phyloP scores from a whole-genome alignment of 2,888 invertebrate genomes.

The Alcis repandata region DNA sequence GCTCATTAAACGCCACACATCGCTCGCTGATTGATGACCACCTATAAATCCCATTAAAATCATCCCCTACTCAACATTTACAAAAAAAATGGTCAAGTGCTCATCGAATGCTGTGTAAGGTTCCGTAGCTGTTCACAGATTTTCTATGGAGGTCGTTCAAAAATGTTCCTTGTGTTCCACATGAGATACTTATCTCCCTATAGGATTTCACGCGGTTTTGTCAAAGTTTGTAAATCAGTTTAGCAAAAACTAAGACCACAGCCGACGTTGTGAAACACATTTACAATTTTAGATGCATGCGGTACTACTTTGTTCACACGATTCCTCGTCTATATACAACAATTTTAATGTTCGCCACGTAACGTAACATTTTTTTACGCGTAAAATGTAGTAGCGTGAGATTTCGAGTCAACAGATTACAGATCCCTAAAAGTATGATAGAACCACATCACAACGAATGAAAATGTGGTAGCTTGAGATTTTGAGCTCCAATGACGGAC shows the following conservation, averaged over 20 bases:
- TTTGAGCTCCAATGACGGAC: neutral
- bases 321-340: no score
- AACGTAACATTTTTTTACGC: neutral
- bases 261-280: no score
- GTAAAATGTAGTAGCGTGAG: neutral
- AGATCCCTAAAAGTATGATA: slow-evolving; percentile 34
- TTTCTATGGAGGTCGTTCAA: no score
- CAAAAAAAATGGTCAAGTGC: slow-evolving; percentile 1
- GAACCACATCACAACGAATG: slow-evolving; percentile 10
- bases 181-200: no score
- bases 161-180: no score
- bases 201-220: no score
- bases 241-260: no score
- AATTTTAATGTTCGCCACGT: no score
- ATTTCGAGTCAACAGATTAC: neutral
- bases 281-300: no score
- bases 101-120: neutral
- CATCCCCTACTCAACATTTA: slow-evolving; percentile 9
- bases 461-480: neutral
- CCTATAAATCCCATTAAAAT: slow-evolving; percentile 21
- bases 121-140: neutral
- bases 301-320: no score
- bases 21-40: slow-evolving; percentile 14
- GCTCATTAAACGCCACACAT: slow-evolving; percentile 20
- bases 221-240: no score